A percentile compares a stretch with the other conserved stretches of the same genome.
Evolutionary conservation across 2,888 invertebrate genomes (phyloP).

Genomic region (Drosophila neutralis): DNA sequence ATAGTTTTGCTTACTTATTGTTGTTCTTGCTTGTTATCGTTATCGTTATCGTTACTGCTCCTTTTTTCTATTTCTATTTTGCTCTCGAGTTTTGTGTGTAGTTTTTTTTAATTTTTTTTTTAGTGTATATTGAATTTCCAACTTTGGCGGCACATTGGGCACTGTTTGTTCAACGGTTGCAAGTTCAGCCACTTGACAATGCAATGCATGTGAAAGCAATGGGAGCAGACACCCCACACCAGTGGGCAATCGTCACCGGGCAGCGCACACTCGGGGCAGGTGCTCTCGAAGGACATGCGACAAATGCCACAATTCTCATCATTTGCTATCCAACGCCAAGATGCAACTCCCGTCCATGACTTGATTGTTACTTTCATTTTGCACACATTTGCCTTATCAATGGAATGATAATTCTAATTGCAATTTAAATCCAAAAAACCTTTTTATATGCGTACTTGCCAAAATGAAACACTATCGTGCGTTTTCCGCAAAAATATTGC

Average conservation of each 20-base stretch:
- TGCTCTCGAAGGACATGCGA: constrained; percentile 99
- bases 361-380: constrained; percentile 85
- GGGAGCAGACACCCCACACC: constrained; percentile 99
- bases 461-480: constrained; percentile 22
- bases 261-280: constrained; percentile 98
- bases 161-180: constrained; percentile 93
- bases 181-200: constrained; percentile 99
- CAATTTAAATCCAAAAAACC: constrained; percentile 17
- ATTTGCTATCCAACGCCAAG: constrained; percentile 99
- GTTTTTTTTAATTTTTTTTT: constrained; percentile 11
- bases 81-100: constrained; percentile 31
- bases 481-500: constrained; percentile 65
- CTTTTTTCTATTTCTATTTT: constrained; percentile 21
- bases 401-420: constrained; percentile 35
- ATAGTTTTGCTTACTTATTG: constrained; percentile 20
- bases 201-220: constrained; percentile 99
- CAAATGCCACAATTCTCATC: constrained; percentile 99
- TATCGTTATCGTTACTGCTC: constrained; percentile 27
- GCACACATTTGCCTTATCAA: constrained; percentile 66
- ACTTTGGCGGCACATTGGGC: constrained; percentile 99
- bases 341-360: constrained; percentile 96
- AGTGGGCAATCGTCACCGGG: constrained; percentile 99
- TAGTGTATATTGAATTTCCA: constrained; percentile 98
- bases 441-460: constrained; percentile 17
- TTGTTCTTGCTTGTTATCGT: constrained; percentile 24